Base-by-base conservation (phyloP, 2,113 vertebrate genomes). In the Oryzias curvinotus region DNA sequence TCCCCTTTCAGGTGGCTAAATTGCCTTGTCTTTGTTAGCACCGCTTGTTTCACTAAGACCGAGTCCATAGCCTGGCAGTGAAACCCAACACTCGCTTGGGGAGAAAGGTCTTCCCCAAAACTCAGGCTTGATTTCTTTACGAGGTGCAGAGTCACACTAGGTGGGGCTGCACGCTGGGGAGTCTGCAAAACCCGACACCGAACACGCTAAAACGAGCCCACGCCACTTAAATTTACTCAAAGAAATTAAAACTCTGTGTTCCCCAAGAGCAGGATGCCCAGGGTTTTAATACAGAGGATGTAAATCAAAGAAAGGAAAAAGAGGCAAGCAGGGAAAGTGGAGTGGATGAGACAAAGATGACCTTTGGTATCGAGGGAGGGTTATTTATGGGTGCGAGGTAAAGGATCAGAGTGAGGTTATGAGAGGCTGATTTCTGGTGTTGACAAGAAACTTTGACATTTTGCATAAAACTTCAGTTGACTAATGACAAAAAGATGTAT, bases 61-160 rank as follows among this genome's bases (percentile, higher is more conserved):
- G 57, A 82, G 66, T 77, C 78, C 63, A 73, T 75, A 81, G 78
- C 75, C 73, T 62, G 69, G 75, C 19, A 70, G 85, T 87, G 86
- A 89, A 90, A 90, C 73, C 73, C 70, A 83, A 90, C 85, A 86
- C 89, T 77, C 57, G 14, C 82, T 68, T 3, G 0, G 82, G 82
- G 71, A 64, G 62, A 67, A 81, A 73, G 74, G 65, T 80, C 57
- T 72, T 81, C 73, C 59, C 73, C 80, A 56, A 82, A 86, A 74
- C 65, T 61, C 57, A 0, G 50, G 60, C 73, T 79, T 70, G 81
- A 87, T 82, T 83, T 83, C 68, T 90, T 89, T 86, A 90, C 65
- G 85, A 89, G 85, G 84, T 83, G 86, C 79, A 79, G 73, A 79
- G 82, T 85, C 86, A 79, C 82, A 73, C 82, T 88, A 85, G 87